Conservation (phyloP, 2,797 vertebrate species). For the Anabacerthia variegaticeps region DNA sequence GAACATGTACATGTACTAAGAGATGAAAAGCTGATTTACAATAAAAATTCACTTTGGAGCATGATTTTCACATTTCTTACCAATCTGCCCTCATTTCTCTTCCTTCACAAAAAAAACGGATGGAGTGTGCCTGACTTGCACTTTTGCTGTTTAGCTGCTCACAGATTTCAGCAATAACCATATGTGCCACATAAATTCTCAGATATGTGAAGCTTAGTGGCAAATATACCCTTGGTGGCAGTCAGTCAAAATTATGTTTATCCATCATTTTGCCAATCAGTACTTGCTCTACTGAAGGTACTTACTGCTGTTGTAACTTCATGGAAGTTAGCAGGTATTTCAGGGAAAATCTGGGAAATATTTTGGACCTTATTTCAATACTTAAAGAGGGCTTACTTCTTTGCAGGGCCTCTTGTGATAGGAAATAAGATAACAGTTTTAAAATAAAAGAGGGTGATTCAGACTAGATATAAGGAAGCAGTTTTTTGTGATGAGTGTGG, state of each 20-base stretch:
- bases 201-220: not conserved
- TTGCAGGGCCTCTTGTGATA: not conserved
- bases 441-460: not conserved
- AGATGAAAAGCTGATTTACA: not conserved
- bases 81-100: not conserved
- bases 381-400: not conserved
- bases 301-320: not conserved
- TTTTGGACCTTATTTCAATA: not conserved
- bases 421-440: not conserved
- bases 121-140: not conserved
- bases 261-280: not conserved
- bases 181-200: not conserved
- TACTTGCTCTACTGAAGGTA: not conserved
- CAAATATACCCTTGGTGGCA: not conserved
- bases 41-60: not conserved
- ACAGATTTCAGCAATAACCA: not conserved
- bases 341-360: not conserved
- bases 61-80: not conserved
- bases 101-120: not conserved
- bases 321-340: not conserved
- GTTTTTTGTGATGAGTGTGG: not conserved
- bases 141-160: not conserved
- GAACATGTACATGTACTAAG: not conserved
- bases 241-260: not conserved
- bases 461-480: not conserved